These are phyloP conservation scores for human DNA, from an alignment of 2,113 vertebrate species.

Conservation along the genomic window GRCh38 chr5:79378001-79378500, in stretches of 20 bases:
- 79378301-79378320: background rate
- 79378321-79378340: background rate
- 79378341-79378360: background rate
- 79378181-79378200: background rate
- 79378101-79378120: background rate
- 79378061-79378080: background rate
- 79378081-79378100: background rate
- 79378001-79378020: background rate
- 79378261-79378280: background rate
- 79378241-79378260: background rate
- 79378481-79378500: conserved; percentile 18
- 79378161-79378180: background rate
- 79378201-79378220: too few species aligned
- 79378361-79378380: background rate
- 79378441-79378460: conserved; percentile 28
- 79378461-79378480: background rate
- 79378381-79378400: conserved; percentile 6
- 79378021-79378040: background rate
- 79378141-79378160: background rate
- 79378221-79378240: background rate
- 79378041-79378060: background rate
- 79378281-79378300: background rate
- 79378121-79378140: background rate
- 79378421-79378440: background rate
- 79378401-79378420: conserved; percentile 30